Conservation (phyloP, 2,113 vertebrate species). For the Elephas maximus region DNA sequence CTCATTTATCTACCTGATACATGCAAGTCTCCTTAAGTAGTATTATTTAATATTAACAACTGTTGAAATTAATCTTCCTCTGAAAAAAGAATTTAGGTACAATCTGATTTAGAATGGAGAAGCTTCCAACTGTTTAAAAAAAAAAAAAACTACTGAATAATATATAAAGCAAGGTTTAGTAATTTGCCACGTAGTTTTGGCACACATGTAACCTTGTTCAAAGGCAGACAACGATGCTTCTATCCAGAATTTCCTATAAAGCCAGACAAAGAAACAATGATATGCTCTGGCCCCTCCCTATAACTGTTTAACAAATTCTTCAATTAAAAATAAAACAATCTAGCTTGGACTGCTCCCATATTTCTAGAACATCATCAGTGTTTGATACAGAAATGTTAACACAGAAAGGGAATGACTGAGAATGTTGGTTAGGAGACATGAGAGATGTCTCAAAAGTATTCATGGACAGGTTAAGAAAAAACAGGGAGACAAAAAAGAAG, state of each 20-base stretch:
- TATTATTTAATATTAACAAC: background rate
- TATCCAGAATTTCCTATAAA: constrained; percentile 39
- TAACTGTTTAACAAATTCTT: background rate
- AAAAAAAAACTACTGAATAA: constrained; percentile 36
- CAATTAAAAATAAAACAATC: background rate
- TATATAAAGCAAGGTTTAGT: constrained; percentile 29
- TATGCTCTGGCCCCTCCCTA: background rate
- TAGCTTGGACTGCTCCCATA: background rate
- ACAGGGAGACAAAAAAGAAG: background rate
- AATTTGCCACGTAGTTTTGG: constrained; percentile 28
- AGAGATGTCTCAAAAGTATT: constrained; percentile 55
- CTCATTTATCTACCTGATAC: no score
- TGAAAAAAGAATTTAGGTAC: background rate
- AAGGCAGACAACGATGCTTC: background rate
- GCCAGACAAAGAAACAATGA: background rate
- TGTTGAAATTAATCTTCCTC: background rate
- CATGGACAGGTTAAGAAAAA: constrained; percentile 74
- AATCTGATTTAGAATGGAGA: constrained; percentile 23
- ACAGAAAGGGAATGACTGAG: background rate
- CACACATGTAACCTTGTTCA: constrained; percentile 4
- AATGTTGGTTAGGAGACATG: constrained; percentile 12
- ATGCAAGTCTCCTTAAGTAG: background rate
- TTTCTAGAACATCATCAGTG: background rate
- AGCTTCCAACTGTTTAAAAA: constrained; percentile 23
- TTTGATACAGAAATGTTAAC: background rate